These are phyloP conservation scores for Phenganax marumi DNA, from an alignment of 92 coral and sea anemone genomes.

Conservation along the genomic window DNA sequence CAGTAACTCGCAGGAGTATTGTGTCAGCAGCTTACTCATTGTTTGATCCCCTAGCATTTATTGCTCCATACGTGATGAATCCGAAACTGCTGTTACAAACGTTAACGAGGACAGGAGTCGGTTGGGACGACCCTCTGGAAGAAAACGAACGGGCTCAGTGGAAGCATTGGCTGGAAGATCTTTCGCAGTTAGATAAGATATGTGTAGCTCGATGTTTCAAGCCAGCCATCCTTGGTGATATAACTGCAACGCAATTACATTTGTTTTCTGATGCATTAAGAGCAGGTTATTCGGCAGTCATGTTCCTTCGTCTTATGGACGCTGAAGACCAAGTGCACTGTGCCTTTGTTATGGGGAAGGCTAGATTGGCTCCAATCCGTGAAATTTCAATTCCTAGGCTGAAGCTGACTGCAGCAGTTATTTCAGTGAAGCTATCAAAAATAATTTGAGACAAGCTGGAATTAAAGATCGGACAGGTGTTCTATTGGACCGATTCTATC, in stretches of 20 bases:
- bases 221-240: conserved; percentile 40
- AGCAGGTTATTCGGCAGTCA: conserved; percentile 25
- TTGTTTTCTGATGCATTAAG: conserved; percentile 19
- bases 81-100: conserved; percentile 48
- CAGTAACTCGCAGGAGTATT: too few species aligned
- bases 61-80: conserved; percentile 20
- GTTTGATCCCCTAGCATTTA: too few species aligned
- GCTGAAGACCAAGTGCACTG: conserved; percentile 1
- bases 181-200: conserved; percentile 31
- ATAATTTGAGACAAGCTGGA: conserved; percentile 45
- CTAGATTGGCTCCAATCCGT: conserved; percentile 36
- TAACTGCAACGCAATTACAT: conserved; percentile 13
- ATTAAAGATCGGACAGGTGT: conserved; percentile 17
- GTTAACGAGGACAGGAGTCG: conserved; percentile 26
- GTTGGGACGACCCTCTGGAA: conserved; percentile 50
- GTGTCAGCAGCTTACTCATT: too few species aligned
- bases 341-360: conserved; percentile 42
- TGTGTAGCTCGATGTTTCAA: conserved; percentile 50
- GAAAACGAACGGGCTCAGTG: conserved; percentile 44
- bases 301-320: conserved; percentile 22
- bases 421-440: conserved; percentile 23
- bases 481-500: conserved; percentile 55
- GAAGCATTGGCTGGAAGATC: conserved; percentile 53
- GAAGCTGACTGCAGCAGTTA: conserved; percentile 29
- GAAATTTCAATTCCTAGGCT: conserved; percentile 37